A percentile compares a stretch with the other conserved stretches of the same genome.
Evolutionary conservation across 2,888 invertebrate genomes (phyloP).

Genomic region (Drosophila mayaguana): DNA sequence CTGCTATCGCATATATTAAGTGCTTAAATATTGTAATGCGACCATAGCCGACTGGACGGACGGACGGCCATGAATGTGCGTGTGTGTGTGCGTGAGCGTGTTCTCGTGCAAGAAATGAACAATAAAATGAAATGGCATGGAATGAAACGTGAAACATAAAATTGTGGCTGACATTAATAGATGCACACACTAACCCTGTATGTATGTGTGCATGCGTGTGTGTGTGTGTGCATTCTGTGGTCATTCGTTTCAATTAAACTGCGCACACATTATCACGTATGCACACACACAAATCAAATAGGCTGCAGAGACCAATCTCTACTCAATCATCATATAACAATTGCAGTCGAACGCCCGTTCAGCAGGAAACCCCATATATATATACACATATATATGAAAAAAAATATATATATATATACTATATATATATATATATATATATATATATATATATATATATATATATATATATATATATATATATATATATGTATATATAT

Average conservation of each 20-base stretch:
- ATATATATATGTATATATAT: neutral
- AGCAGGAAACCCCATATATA: conserved; percentile 5
- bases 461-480: neutral
- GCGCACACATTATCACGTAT: conserved; percentile 36
- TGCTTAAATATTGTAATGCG: conserved; percentile 29
- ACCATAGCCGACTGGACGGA: neutral
- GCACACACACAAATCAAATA: conserved; percentile 15
- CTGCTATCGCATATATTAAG: conserved; percentile 23
- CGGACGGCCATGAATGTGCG: neutral
- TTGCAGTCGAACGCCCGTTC: neutral
- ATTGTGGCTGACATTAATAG: conserved; percentile 70
- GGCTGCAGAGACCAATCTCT: conserved; percentile 15
- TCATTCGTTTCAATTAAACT: conserved; percentile 65
- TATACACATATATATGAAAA: no score
- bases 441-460: neutral
- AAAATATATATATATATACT: neutral
- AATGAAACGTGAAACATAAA: conserved; percentile 70
- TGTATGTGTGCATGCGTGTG: neutral
- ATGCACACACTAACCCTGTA: conserved; percentile 34
- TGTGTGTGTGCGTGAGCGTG: neutral
- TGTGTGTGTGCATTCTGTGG: conserved; percentile 46
- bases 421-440: neutral
- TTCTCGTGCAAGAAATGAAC: conserved; percentile 32
- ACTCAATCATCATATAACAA: conserved; percentile 28
- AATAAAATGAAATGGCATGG: conserved; percentile 73